Conservation (phyloP, 1,140 invertebrate species). For the Eubasilissa regina region DNA sequence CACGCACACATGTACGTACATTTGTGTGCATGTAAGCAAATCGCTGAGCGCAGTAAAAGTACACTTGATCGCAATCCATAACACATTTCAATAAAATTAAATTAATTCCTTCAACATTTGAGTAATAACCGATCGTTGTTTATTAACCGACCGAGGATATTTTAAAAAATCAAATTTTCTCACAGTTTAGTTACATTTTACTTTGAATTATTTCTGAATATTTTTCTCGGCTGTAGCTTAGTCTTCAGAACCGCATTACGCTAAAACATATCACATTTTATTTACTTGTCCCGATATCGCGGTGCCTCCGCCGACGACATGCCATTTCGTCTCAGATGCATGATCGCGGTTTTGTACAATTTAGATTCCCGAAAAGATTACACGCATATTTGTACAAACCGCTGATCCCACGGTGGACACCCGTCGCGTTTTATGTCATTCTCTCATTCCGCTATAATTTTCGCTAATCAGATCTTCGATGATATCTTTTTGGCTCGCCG, state of each 20-base stretch:
- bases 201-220: conserved; percentile 20
- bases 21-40: too few species aligned
- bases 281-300: conserved; percentile 33
- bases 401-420: conserved; percentile 42
- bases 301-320: conserved; percentile 17
- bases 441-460: conserved; percentile 37
- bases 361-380: conserved; percentile 42
- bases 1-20: conserved; percentile 3
- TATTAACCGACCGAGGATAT: too few species aligned
- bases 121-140: too few species aligned
- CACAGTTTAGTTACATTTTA: background rate
- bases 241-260: conserved; percentile 16
- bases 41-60: too few species aligned
- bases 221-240: conserved; percentile 5
- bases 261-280: conserved; percentile 35
- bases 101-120: background rate
- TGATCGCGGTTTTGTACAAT: conserved; percentile 44
- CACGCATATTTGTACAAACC: conserved; percentile 24
- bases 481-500: conserved; percentile 19
- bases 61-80: background rate
- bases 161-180: too few species aligned
- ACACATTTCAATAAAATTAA: background rate
- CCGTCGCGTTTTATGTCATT: conserved; percentile 45
- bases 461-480: conserved; percentile 45
- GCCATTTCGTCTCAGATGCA: conserved; percentile 30